phyloP scores from a whole-genome alignment of 2,113 vertebrate genomes.

The Echinops telfairi region DNA sequence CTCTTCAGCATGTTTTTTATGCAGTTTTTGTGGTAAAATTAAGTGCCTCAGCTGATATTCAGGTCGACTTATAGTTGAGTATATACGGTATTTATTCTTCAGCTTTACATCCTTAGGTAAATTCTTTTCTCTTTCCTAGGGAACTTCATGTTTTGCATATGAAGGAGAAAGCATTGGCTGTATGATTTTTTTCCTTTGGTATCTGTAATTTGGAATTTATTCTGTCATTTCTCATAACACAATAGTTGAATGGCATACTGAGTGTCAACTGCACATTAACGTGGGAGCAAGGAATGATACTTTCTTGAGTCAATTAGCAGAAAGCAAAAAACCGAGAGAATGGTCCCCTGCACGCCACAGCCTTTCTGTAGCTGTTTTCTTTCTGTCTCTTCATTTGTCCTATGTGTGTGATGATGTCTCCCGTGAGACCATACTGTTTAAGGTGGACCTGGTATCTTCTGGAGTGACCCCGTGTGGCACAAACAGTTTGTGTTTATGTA shows the following conservation, averaged over 20 bases:
- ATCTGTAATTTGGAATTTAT: not conserved
- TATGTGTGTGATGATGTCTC: not conserved
- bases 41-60: no score
- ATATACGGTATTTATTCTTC: not conserved
- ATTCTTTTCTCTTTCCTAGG: conserved; percentile 24
- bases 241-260: not conserved
- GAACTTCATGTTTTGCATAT: conserved; percentile 19
- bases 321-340: not conserved
- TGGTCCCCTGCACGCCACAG: not conserved
- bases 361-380: not conserved
- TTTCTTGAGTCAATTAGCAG: not conserved
- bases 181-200: not conserved
- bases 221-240: not conserved
- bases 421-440: not conserved
- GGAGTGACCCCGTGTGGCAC: not conserved
- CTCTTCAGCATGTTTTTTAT: no score
- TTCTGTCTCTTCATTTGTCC: not conserved
- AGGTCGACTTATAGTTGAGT: no score
- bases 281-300: not conserved
- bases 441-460: not conserved
- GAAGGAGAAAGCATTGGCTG: conserved; percentile 27
- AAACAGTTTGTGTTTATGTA: not conserved
- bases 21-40: no score
- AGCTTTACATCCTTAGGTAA: conserved; percentile 9
- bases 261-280: not conserved